Percentiles rank a stretch among this genome's conserved stretches.
phyloP scores from a whole-genome alignment of 92 coral and sea anemone species.

The Anthopleura xanthogrammica region DNA sequence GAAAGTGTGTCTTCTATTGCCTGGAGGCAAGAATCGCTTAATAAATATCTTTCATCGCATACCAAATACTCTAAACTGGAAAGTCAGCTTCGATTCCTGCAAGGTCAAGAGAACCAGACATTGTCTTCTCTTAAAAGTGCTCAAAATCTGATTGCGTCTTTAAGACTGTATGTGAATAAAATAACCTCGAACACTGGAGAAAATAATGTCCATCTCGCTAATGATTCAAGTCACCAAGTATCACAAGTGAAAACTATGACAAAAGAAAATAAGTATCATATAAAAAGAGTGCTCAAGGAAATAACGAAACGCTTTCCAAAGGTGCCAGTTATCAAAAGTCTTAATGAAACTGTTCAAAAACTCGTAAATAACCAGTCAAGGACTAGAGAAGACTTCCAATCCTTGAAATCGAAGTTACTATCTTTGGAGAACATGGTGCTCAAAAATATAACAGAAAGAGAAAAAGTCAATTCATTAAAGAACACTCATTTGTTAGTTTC shows the following conservation, averaged over 20 bases:
- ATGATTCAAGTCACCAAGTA: background rate
- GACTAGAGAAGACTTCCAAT: constrained; percentile 30
- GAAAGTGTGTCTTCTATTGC: background rate
- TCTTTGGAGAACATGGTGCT: constrained; percentile 8
- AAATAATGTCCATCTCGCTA: background rate
- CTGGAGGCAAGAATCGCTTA: background rate
- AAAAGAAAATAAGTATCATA: constrained; percentile 19
- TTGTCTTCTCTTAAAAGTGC: constrained; percentile 38
- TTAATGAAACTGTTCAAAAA: constrained; percentile 47
- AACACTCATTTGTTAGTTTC: background rate
- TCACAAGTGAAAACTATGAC: constrained; percentile 19
- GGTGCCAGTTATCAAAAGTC: constrained; percentile 41
- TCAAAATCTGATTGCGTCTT: constrained; percentile 30
- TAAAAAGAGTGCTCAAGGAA: constrained; percentile 41
- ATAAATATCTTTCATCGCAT: background rate
- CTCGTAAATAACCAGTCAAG: constrained; percentile 46
- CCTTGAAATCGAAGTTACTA: constrained; percentile 21
- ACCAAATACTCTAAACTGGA: constrained; percentile 25
- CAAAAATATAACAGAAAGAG: background rate
- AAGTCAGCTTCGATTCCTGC: constrained; percentile 31
- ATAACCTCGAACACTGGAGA: constrained; percentile 3
- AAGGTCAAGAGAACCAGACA: constrained; percentile 55
- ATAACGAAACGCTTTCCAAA: constrained; percentile 44
- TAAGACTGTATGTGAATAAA: constrained; percentile 36
- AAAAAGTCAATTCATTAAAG: background rate